phyloP scores from a whole-genome alignment of 2,888 invertebrate species.

The Drosophila leonis region DNA sequence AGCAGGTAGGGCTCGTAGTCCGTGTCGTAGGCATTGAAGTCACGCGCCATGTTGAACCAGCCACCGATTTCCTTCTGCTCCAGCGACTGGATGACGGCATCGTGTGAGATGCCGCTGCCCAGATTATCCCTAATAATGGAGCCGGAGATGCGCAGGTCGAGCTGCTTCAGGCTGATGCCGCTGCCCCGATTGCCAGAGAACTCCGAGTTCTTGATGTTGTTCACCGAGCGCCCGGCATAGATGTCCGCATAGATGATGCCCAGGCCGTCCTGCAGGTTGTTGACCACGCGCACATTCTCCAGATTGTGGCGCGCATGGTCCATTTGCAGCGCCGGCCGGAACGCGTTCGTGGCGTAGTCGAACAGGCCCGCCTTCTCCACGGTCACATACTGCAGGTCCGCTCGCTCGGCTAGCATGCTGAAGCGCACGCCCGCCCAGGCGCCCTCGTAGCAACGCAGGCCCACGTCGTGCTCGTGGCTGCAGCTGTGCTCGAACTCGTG shows the following conservation, averaged over 20 bases:
- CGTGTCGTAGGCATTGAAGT: slow-evolving; percentile 89
- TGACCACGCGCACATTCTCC: slow-evolving; percentile 92
- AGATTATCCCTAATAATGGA: slow-evolving; percentile 93
- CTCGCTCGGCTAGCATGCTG: slow-evolving; percentile 94
- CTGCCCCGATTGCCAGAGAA: slow-evolving; percentile 94
- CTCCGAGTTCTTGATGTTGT: slow-evolving; percentile 93
- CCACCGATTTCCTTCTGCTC: slow-evolving; percentile 97
- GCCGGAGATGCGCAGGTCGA: slow-evolving; percentile 92
- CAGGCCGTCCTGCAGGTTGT: slow-evolving; percentile 96
- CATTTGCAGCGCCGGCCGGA: slow-evolving; percentile 95
- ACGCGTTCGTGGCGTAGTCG: slow-evolving; percentile 95
- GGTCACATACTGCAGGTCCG: slow-evolving; percentile 94
- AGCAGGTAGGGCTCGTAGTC: slow-evolving; percentile 91
- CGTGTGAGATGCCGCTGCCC: slow-evolving; percentile 95
- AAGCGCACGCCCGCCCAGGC: slow-evolving; percentile 98
- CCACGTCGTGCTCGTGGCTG: slow-evolving; percentile 94
- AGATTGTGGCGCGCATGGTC: slow-evolving; percentile 93
- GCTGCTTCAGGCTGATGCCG: slow-evolving; percentile 95
- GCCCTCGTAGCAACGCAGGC: slow-evolving; percentile 94
- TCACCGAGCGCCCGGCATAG: slow-evolving; percentile 93
- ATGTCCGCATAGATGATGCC: slow-evolving; percentile 98
- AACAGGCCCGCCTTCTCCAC: slow-evolving; percentile 97
- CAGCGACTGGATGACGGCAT: slow-evolving; percentile 93
- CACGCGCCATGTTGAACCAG: slow-evolving; percentile 92
- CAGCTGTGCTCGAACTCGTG: slow-evolving; percentile 95